phyloP scores from a whole-genome alignment of 2,888 invertebrate species.

The Nyleta sp. region DNA sequence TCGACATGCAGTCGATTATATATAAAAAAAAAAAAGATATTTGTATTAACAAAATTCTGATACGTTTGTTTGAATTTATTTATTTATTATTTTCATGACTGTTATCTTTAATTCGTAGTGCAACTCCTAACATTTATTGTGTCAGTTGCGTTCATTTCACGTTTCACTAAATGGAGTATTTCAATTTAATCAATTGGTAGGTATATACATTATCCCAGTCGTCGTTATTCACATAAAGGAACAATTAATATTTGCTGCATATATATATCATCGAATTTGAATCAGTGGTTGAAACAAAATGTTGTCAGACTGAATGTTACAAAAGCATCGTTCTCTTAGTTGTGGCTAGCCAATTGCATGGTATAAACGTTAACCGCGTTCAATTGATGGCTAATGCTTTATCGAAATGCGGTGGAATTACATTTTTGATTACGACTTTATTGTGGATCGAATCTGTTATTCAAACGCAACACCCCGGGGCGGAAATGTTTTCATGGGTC shows the following conservation, averaged over 20 bases:
- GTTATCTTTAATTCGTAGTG: too few species aligned
- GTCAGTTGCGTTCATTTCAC: too few species aligned
- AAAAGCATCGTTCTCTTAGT: slow-evolving; percentile 43
- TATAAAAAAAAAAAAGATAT: too few species aligned
- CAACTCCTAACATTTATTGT: too few species aligned
- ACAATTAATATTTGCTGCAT: slow-evolving; percentile 10
- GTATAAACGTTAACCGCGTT: slow-evolving; percentile 48
- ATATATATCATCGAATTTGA: slow-evolving; percentile 19
- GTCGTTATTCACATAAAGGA: slow-evolving; percentile 5
- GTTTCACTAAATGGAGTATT: neutral
- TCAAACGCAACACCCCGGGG: slow-evolving; percentile 24
- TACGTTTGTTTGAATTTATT: too few species aligned
- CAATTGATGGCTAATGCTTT: slow-evolving; percentile 54
- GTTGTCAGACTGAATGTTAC: slow-evolving; percentile 32
- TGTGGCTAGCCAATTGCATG: slow-evolving; percentile 45
- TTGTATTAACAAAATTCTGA: too few species aligned
- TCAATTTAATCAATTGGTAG: neutral
- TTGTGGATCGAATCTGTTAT: slow-evolving; percentile 15
- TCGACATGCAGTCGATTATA: too few species aligned
- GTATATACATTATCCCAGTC: neutral
- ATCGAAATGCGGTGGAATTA: slow-evolving; percentile 47
- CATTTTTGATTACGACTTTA: slow-evolving; percentile 1
- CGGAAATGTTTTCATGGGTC: slow-evolving; percentile 16
- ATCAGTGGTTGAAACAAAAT: slow-evolving; percentile 37
- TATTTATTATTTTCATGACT: too few species aligned